Evolutionary conservation across 2,797 vertebrate species (phyloP).

Genomic region (Anguilla marmorata): DNA sequence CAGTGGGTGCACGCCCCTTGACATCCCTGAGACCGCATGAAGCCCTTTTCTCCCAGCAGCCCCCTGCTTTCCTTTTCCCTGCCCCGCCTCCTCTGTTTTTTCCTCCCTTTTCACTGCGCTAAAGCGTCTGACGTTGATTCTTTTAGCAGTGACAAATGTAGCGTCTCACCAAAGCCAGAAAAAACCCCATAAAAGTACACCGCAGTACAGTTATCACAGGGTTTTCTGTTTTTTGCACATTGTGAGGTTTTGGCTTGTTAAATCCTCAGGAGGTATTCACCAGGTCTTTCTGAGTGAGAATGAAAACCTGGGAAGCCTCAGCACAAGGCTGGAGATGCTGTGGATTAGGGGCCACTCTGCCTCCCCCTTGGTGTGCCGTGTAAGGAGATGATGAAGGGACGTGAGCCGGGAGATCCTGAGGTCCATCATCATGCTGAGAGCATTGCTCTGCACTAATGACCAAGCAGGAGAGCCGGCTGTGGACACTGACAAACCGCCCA

Average conservation of each 20-base stretch:
- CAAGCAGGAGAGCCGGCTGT: not conserved
- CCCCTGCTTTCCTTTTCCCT: not conserved
- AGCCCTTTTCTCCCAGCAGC: not conserved
- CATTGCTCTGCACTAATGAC: not conserved
- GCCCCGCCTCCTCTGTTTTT: slow-evolving; percentile 2
- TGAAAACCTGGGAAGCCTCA: not conserved
- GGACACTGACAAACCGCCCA: not conserved
- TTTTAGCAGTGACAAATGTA: not conserved
- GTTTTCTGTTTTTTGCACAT: not conserved
- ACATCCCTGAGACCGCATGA: not conserved
- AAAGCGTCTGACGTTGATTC: not conserved
- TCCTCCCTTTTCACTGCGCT: not conserved
- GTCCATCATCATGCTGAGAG: not conserved
- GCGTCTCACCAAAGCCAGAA: not conserved
- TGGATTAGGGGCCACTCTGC: not conserved
- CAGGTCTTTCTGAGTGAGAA: not conserved
- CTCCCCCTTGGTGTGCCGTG: not conserved
- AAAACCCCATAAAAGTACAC: not conserved
- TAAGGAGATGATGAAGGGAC: not conserved
- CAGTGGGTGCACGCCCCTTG: not conserved
- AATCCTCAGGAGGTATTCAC: not conserved
- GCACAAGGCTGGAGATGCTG: not conserved
- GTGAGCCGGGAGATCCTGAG: not conserved
- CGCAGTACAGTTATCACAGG: not conserved
- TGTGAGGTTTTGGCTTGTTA: not conserved